These are phyloP conservation scores for Tokudaia tokunoshimensis DNA, from an alignment of 2,797 vertebrate species.

Conservation along the genomic window DNA sequence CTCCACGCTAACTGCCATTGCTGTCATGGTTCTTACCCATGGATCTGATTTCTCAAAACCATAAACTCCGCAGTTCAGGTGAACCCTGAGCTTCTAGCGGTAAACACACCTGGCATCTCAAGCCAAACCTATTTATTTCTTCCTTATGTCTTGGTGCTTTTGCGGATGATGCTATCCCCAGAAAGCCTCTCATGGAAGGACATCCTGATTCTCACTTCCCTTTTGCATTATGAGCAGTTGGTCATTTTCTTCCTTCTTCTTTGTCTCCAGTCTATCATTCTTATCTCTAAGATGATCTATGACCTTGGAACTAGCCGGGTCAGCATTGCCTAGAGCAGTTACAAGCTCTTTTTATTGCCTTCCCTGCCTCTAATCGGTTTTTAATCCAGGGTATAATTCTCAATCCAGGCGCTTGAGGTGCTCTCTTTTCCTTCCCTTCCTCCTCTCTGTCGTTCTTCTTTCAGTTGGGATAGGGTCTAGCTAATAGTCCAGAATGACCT, in stretches of 20 bases:
- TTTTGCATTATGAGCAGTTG: not conserved
- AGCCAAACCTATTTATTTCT: not conserved
- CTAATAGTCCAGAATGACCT: not conserved
- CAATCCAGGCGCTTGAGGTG: not conserved
- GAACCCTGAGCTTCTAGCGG: not conserved
- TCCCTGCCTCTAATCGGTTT: not conserved
- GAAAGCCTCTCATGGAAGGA: not conserved
- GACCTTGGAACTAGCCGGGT: not conserved
- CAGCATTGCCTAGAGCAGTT: not conserved
- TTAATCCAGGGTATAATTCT: not conserved
- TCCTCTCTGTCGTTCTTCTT: not conserved
- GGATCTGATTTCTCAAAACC: not conserved
- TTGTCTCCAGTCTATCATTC: not conserved
- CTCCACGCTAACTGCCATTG: not conserved
- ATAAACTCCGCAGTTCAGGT: not conserved
- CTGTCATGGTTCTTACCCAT: not conserved
- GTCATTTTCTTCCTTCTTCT: not conserved
- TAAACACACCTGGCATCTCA: not conserved
- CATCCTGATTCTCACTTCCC: not conserved
- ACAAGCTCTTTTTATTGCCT: not conserved
- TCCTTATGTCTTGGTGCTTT: not conserved
- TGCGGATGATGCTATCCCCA: not conserved
- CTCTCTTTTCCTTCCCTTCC: not conserved
- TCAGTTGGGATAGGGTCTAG: not conserved
- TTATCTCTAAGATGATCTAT: not conserved